These are phyloP conservation scores for Diacarnus erythraeanus DNA, from an alignment of 37 sponge, comb jelly and placozoan species.

Conservation along the genomic window DNA sequence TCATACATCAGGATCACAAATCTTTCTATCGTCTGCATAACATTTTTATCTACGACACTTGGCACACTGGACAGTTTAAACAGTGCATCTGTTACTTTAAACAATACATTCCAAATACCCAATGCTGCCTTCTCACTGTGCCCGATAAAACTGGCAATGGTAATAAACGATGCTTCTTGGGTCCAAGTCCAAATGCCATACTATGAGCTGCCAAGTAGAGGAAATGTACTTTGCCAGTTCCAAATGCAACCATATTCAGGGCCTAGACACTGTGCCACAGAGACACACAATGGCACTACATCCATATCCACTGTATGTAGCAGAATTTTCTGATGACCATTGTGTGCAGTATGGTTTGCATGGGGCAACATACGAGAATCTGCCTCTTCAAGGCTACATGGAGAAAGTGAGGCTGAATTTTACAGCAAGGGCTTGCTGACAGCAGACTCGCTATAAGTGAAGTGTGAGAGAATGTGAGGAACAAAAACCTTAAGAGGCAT, in stretches of 20 bases:
- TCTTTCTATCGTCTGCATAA: neutral
- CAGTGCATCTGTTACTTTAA: conserved; percentile 6
- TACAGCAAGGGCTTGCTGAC: neutral
- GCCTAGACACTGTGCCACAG: neutral
- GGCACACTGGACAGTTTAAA: conserved; percentile 2
- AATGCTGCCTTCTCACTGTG: neutral
- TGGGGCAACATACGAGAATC: too few species aligned
- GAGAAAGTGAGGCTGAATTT: conserved; percentile 1
- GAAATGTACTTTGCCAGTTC: conserved; percentile 5
- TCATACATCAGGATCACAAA: conserved; percentile 15
- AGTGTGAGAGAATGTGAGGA: conserved; percentile 20
- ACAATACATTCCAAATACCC: neutral
- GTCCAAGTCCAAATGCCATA: too few species aligned
- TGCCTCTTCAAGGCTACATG: conserved; percentile 55
- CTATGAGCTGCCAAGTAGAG: too few species aligned
- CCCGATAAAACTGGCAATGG: conserved; percentile 21
- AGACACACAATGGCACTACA: conserved; percentile 26
- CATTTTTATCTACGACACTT: neutral
- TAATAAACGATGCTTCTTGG: conserved; percentile 24
- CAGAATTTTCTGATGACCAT: conserved; percentile 37
- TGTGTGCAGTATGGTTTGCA: conserved; percentile 23
- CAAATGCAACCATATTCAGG: conserved; percentile 26
- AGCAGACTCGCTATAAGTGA: neutral
- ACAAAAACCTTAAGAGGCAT: conserved; percentile 32
- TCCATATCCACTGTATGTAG: conserved; percentile 27